These are phyloP conservation scores for Byasa hedistus DNA, from an alignment of 2,888 invertebrate species.

Conservation along the genomic window DNA sequence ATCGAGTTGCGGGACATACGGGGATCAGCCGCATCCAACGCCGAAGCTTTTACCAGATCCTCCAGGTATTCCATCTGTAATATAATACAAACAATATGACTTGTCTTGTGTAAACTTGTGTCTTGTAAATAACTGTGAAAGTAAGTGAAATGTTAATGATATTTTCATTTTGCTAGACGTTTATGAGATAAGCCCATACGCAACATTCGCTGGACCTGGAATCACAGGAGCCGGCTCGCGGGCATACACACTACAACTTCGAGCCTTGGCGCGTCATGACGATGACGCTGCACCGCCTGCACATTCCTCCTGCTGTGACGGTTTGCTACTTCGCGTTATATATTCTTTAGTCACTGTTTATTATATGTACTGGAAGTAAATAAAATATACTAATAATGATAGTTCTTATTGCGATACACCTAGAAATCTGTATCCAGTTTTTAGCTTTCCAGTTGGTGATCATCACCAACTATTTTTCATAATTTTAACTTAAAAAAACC, in stretches of 20 bases:
- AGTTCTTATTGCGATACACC: too few species aligned
- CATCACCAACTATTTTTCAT: too few species aligned
- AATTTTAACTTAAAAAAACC: too few species aligned
- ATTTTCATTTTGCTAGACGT: slow-evolving; percentile 65
- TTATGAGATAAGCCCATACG: slow-evolving; percentile 85
- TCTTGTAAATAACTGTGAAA: too few species aligned
- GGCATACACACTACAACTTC: slow-evolving; percentile 70
- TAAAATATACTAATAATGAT: too few species aligned
- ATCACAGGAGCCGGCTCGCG: slow-evolving; percentile 57
- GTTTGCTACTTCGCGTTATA: slow-evolving; percentile 38
- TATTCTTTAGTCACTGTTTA: too few species aligned
- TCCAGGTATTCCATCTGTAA: slow-evolving; percentile 51
- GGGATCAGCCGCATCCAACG: slow-evolving; percentile 67
- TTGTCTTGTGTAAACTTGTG: too few species aligned
- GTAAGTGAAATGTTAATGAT: not conserved
- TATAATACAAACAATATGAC: not conserved
- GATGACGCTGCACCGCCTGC: slow-evolving; percentile 72
- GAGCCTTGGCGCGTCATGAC: slow-evolving; percentile 68
- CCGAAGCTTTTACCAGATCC: slow-evolving; percentile 72
- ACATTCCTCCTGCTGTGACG: slow-evolving; percentile 62
- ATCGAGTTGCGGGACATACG: slow-evolving; percentile 65
- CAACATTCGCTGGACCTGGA: slow-evolving; percentile 81
- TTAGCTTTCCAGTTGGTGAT: too few species aligned
- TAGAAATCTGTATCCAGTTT: too few species aligned
- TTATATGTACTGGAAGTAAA: not conserved